Evolutionary conservation across 2,888 invertebrate genomes (phyloP), one percentile per base, ranked within the genome.

Genomic region (Mylabris sibirica): DNA sequence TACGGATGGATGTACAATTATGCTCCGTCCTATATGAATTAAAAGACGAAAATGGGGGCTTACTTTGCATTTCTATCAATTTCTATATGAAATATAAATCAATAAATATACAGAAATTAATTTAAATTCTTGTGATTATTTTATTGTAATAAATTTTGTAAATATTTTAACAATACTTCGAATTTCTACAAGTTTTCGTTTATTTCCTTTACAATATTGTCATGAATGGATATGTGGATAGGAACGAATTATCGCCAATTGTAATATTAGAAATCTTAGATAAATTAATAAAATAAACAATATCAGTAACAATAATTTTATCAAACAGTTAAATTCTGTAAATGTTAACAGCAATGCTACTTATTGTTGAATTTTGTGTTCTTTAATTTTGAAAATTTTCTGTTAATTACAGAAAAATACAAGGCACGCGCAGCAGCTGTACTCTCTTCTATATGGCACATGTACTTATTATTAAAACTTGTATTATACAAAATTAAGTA

Each of bases 401-500:
- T 53, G 65, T 63, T 66, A 66, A 60, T 69, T 63, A 65, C 60
- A 30, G 59, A 63, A 66, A 72, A 64, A 77, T 74, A 73, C 62
- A 64, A 80, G 75, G 79, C 80, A 81, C 80, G 80, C n/a, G n/a
- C n/a, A n/a, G n/a, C 80, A 70, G 80, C 80, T 81, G 80, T 75
- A 70, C 69, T 77, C 69, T 77, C 30, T 30, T 30, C 30, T 30
- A 30, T 30, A 73, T 75, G 80, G 81, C 81, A 81, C 81, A 78
- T 77, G 81, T 81, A 81, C 81, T 81, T 81, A 81, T 77, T 77
- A 78, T 73, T 79, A 77, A 77, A 77, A 78, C 71, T 71, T 81
- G 81, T 82, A 82, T 81, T 81, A 82, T 83, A 81, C 77, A 77
- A 67, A 75, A n/a, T n/a, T n/a, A n/a, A n/a, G n/a, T n/a, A n/a